These are phyloP conservation scores for Nasonia oneida DNA, from an alignment of 2,888 invertebrate species.

Conservation along the genomic window DNA sequence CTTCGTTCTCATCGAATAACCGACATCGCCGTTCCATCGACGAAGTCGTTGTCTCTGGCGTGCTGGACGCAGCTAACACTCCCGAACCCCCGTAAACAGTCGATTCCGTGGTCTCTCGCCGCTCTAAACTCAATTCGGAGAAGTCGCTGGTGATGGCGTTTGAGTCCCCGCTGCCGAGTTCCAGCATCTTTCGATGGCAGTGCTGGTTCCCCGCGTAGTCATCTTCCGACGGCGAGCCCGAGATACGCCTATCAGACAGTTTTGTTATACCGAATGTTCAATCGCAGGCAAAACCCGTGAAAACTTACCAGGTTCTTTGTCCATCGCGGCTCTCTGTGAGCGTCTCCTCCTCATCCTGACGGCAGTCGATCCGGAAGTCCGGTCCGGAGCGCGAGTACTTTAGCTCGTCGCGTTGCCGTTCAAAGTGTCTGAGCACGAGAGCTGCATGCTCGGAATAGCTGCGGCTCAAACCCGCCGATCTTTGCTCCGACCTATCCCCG, in stretches of 20 bases:
- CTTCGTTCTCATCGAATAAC: slow-evolving; percentile 1
- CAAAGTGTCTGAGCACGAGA: slow-evolving; percentile 52
- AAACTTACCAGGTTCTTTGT: slow-evolving; percentile 12
- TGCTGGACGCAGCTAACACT: not conserved
- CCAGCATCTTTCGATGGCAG: not conserved
- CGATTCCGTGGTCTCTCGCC: not conserved
- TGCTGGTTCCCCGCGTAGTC: not conserved
- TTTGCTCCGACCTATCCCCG: not conserved
- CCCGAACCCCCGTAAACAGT: not conserved
- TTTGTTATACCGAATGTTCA: not conserved
- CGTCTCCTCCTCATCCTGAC: slow-evolving; percentile 20
- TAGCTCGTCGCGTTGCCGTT: slow-evolving; percentile 34
- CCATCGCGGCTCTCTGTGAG: not conserved
- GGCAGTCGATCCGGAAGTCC: not conserved
- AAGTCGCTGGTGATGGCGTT: slow-evolving; percentile 28
- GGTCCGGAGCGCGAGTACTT: slow-evolving; percentile 35
- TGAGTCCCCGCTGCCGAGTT: slow-evolving; percentile 52
- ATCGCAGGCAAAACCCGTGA: not conserved
- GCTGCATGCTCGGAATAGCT: slow-evolving; percentile 59
- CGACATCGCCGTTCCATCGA: not conserved
- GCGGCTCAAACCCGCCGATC: slow-evolving; percentile 45
- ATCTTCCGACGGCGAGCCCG: slow-evolving; percentile 10
- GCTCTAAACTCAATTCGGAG: slow-evolving; percentile 45
- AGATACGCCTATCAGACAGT: slow-evolving; percentile 33
- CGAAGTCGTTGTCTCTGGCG: slow-evolving; percentile 11